Evolutionary conservation across 2,888 invertebrate genomes (phyloP), one percentile per base, ranked within the genome.

Genomic region (Eupsilia transversa): DNA sequence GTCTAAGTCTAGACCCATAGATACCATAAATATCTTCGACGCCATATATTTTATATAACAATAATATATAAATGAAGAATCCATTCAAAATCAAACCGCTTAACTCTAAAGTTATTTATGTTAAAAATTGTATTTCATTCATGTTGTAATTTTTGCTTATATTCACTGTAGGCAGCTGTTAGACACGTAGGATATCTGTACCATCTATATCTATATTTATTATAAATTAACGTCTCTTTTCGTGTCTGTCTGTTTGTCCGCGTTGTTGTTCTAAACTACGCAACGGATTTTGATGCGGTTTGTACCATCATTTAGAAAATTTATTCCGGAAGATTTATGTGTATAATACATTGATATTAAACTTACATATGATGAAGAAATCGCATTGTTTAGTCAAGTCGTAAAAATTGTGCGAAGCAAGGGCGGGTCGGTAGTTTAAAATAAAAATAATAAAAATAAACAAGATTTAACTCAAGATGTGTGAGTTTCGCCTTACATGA

Each of bases 401-500:
- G 17, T 33, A n/a, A 65, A 65, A 54, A 54, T 12, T 12, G 3
- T n/a, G 54, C 10, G 12, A 35, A 35, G n/a, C 10, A 33, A 20
- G 65, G 52, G 1, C 12, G 20, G 3, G 2, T 52, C 52, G 6
- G 12, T 65, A 35, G 56, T 54, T 54, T n/a, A 54, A 33, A 65
- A 54, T 71, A 54, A 33, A 72, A 72, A 33, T 41, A 79, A 82
- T 78, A 88, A 82, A 88, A 80, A 86, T 86, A 87, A 84, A 80
- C 78, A 86, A 85, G 84, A 87, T 79, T 81, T 71, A 66, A 76
- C 68, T 75, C 63, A 61, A 81, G 71, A 82, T 77, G 80, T 80
- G 79, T 75, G 77, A 75, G 84, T 81, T 87, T 85, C 79, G 89
- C 85, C 79, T 80, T 74, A 74, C 69, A 81, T 93, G 90, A 90